These are phyloP conservation scores for Reticulitermes speratus DNA, from an alignment of 1,140 invertebrate species.

Conservation along the genomic window DNA sequence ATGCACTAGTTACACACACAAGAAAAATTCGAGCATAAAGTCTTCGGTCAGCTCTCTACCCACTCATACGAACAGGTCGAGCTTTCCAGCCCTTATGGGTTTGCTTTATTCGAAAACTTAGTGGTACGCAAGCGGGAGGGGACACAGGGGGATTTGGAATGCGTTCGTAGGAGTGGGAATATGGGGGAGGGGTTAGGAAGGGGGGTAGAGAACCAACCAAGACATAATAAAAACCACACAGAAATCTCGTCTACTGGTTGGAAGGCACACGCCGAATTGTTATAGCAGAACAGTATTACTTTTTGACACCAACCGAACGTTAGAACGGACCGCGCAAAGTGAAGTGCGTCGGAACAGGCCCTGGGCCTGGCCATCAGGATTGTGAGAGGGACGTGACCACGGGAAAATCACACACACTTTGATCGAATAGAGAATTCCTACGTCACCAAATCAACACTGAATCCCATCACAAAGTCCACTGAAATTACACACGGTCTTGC, in stretches of 20 bases:
- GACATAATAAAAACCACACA: constrained; percentile 28
- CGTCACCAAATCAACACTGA: not conserved
- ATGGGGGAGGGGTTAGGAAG: constrained; percentile 15
- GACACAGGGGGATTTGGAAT: constrained; percentile 17
- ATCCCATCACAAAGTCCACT: not conserved
- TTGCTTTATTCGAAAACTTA: constrained; percentile 14
- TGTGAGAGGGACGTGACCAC: not conserved
- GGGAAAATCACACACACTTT: constrained; percentile 15
- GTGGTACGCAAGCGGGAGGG: not conserved
- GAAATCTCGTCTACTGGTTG: constrained; percentile 28
- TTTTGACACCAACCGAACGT: not conserved
- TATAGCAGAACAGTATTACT: not conserved
- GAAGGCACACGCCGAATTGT: constrained; percentile 18
- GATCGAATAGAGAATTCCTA: not conserved
- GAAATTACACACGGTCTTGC: constrained; percentile 16
- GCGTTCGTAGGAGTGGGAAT: constrained; percentile 22
- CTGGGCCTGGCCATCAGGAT: not conserved
- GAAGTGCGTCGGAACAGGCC: not conserved
- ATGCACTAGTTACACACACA: too few relatives aligned
- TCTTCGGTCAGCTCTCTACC: not conserved
- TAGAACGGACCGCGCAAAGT: not conserved
- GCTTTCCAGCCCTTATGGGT: constrained; percentile 9
- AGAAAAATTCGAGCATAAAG: too few relatives aligned
- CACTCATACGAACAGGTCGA: not conserved
- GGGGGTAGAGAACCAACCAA: constrained; percentile 29